phyloP scores from a whole-genome alignment of 2,113 vertebrate genomes.

The Urocolius indicus region DNA sequence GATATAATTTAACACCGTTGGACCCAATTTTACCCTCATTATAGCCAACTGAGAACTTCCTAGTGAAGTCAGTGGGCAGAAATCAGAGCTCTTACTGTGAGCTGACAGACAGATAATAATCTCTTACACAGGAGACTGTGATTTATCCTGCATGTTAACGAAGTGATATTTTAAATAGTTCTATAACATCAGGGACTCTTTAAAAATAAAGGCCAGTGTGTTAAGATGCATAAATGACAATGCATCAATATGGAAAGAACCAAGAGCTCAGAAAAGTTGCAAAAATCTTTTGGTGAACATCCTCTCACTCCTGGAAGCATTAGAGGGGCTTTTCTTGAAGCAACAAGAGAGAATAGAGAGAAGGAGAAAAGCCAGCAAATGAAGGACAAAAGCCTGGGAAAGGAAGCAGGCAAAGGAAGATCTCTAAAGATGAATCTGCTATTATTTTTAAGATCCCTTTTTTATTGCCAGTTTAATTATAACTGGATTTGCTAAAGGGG shows the following conservation, averaged over 20 bases:
- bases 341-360: fast-evolving
- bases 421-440: neutral
- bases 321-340: neutral
- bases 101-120: neutral
- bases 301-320: neutral
- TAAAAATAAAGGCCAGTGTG: neutral
- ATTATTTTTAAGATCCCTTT: neutral
- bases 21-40: conserved; percentile 1
- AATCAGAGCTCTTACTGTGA: neutral
- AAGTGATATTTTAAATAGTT: neutral
- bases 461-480: neutral
- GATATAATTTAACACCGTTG: neutral
- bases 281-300: neutral
- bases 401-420: neutral
- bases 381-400: neutral
- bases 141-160: neutral
- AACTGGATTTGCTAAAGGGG: neutral
- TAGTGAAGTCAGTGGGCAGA: neutral
- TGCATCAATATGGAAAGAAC: neutral
- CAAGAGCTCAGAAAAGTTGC: neutral
- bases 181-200: neutral
- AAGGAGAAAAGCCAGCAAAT: neutral
- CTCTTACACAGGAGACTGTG: neutral
- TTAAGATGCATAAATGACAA: neutral
- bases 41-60: neutral